phyloP scores from a whole-genome alignment of 2,888 invertebrate genomes.

The Agonopterix alstromeriana region DNA sequence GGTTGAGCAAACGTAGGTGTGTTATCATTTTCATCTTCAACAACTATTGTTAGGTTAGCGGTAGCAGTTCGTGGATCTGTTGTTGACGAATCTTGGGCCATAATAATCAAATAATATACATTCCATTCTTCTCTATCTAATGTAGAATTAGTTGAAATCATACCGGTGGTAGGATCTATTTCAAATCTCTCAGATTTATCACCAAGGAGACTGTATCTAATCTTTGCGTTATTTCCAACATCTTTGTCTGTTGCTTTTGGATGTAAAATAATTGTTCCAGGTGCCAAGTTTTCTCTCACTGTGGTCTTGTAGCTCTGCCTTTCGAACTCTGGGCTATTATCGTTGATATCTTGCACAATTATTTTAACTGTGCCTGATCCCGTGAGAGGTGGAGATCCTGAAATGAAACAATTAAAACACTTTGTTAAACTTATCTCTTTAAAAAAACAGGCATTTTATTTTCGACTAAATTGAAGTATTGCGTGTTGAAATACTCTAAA shows the following conservation, averaged over 20 bases:
- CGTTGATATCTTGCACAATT: constrained; percentile 95
- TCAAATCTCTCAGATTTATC: constrained; percentile 88
- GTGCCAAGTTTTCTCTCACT: constrained; percentile 88
- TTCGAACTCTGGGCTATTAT: constrained; percentile 93
- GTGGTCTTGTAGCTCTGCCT: constrained; percentile 86
- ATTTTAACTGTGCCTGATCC: constrained; percentile 94
- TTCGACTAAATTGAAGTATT: too few species aligned
- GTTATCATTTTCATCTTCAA: constrained; percentile 92
- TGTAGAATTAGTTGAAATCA: constrained; percentile 83
- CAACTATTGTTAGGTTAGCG: constrained; percentile 87
- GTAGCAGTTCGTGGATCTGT: constrained; percentile 90
- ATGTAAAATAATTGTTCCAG: constrained; percentile 85
- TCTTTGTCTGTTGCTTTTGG: constrained; percentile 90
- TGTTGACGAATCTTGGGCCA: constrained; percentile 92
- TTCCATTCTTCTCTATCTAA: constrained; percentile 89
- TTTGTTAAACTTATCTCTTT: too few species aligned
- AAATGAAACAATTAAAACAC: constrained; percentile 38
- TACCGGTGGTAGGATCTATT: constrained; percentile 87
- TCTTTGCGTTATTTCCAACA: constrained; percentile 89
- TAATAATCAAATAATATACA: constrained; percentile 86
- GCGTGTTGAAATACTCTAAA: too few species aligned
- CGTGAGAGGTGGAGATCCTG: constrained; percentile 94
- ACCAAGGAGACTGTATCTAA: constrained; percentile 90
- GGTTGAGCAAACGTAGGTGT: constrained; percentile 85
- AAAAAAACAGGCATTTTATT: too few species aligned